Evolutionary conservation across 53 echinoderm and acorn worm genomes (phyloP), one percentile per base, ranked within the genome.

Genomic region (Hippasteria phrygiana): DNA sequence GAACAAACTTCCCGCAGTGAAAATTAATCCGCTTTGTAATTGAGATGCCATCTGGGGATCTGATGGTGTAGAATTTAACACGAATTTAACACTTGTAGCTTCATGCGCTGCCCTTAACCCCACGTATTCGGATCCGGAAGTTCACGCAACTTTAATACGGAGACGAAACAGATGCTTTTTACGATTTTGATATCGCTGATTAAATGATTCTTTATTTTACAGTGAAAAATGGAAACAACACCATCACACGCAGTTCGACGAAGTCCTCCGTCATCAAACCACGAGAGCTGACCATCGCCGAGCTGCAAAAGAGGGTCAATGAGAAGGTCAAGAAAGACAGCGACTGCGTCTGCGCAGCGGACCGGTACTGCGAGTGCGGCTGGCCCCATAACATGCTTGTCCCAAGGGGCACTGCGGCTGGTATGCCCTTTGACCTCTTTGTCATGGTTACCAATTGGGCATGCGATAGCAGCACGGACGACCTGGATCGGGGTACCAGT

Each of bases 301-400:
- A 89, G 54, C 37, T 79, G 35, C 50, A 54, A 24, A 32, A 17
- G 38, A 13, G 31, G 4, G 47, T 0, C n/a, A 9, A 1, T 3
- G 20, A 45, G 16, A 31, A 0, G 1, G 76, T 29, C 31, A 4
- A n/a, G 11, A 46, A 54, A 0, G n/a, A 88, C 2, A 55, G 16
- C 42, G 22, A 13, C 34, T 80, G n/a, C n/a, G n/a, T n/a, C n/a
- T n/a, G 88, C 59, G 42, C 40, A 16, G 2, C 78, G 18, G 78
- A 91, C 16, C 87, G 93, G n/a, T 92, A 88, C 86, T 92, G 93
- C 56, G 89, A 84, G 38, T 92, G 93, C 70, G 93, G 93, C 43
- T 92, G 69, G 93, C 93, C 93, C 17, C 45, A 64, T 3, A 59
- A 92, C 79, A 83, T 92, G 74, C 74, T 92, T 16, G 56, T 92